Evolutionary conservation across 2,888 invertebrate species (phyloP), one percentile per base, ranked within the genome.

Genomic region (Mechanitis messenoides): DNA sequence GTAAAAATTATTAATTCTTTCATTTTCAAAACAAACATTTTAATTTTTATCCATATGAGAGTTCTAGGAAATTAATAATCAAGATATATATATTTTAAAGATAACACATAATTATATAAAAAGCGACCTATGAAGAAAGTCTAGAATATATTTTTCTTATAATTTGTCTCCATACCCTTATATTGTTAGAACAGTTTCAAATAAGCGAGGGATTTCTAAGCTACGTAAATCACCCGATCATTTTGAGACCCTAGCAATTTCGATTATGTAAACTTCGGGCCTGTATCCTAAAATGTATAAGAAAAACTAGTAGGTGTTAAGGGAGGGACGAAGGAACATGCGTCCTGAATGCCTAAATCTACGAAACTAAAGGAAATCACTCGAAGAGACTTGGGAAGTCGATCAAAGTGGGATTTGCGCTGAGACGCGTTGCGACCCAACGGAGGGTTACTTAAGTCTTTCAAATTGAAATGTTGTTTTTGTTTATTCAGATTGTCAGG

Each of bases 321-420:
- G 64, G 58, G 62, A 65, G 62, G 67, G 64, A 60, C 64, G 65
- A 60, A 46, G 60, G 71, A 69, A 69, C 71, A 75, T 74, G 74
- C 73, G 73, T 69, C 69, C 73, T 67, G 76, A 79, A 79, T 78
- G 76, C 73, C 74, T 76, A 81, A 77, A 77, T 74, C 75, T 71
- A 70, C 72, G 69, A 72, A 77, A 79, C 78, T 79, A 76, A 75
- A 78, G 75, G 76, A 75, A 75, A 76, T 75, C 74, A 75, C 72
- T 75, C 71, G 73, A 73, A 70, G 74, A 72, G 71, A 72, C 72
- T 75, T 69, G 68, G 69, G 74, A 77, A 76, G 78, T 85, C 87
- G 85, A 85, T 87, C 86, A 84, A 84, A 86, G 77, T 78, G 77
- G 87, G 87, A 87, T 86, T 85, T 86, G 76, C 74, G 72, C 71